Percentiles rank a stretch among this genome's conserved stretches.
These are phyloP conservation scores for Elgonia sp. DNA, from an alignment of 2,888 invertebrate species.

Conservation along the genomic window DNA sequence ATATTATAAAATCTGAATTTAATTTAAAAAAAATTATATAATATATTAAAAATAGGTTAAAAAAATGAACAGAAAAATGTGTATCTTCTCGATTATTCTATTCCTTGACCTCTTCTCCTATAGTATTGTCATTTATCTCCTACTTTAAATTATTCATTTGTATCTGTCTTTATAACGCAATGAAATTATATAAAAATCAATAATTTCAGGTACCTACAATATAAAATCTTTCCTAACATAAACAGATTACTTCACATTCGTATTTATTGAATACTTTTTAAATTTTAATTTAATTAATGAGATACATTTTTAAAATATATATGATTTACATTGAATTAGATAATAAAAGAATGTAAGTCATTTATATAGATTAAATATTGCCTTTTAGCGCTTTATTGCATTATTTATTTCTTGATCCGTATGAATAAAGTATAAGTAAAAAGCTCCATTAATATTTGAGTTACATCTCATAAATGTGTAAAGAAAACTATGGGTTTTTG, in stretches of 20 bases:
- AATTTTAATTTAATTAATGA: no score
- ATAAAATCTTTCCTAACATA: no score
- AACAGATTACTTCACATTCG: no score
- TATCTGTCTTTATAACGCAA: constrained; percentile 44
- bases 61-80: background rate
- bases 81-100: constrained; percentile 19
- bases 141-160: constrained; percentile 39
- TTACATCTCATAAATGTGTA: constrained; percentile 39
- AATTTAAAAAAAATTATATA: background rate
- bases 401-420: constrained; percentile 48
- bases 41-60: background rate
- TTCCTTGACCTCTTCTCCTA: constrained; percentile 45
- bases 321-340: background rate
- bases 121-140: constrained; percentile 30
- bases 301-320: no score
- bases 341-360: constrained; percentile 21
- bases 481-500: background rate
- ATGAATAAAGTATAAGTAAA: constrained; percentile 45
- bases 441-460: constrained; percentile 28
- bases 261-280: no score
- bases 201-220: constrained; percentile 15
- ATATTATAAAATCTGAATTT: no score
- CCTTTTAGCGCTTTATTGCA: constrained; percentile 39
- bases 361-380: constrained; percentile 46
- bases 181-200: constrained; percentile 43